Evolutionary conservation across 2,797 vertebrate genomes (phyloP).

Genomic region (Amblyraja radiata): DNA sequence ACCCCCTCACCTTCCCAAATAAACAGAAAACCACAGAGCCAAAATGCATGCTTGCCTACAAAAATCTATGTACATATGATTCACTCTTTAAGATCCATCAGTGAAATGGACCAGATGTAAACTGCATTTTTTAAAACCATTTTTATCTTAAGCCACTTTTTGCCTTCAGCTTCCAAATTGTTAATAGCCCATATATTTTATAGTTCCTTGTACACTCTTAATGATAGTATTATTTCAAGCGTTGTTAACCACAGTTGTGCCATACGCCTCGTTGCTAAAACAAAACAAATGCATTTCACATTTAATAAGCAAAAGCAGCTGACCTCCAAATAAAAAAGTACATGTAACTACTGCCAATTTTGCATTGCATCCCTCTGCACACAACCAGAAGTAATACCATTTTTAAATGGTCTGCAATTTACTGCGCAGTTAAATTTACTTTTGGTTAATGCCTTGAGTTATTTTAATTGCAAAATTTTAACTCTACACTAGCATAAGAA

Average conservation of each 20-base stretch:
- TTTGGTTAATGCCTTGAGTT: background rate
- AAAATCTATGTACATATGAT: too few relatives aligned
- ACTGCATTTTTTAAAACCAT: background rate
- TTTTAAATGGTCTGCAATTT: background rate
- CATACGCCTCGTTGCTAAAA: background rate
- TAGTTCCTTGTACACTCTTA: background rate
- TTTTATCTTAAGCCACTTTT: conserved; percentile 19
- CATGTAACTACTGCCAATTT: background rate
- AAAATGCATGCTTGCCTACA: background rate
- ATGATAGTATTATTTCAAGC: background rate
- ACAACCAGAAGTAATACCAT: background rate
- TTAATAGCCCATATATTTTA: background rate
- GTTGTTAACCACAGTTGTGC: background rate
- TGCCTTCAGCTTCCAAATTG: background rate
- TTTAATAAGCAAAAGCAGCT: background rate
- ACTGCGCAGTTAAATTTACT: background rate
- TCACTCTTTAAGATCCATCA: background rate
- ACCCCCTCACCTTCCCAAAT: background rate
- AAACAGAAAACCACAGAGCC: background rate
- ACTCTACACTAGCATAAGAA: background rate
- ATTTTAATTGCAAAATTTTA: background rate
- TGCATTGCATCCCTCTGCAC: background rate
- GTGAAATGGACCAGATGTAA: background rate
- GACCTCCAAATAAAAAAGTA: background rate
- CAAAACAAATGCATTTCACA: background rate